Percentiles rank a stretch among this genome's conserved stretches.
Evolutionary conservation across 2,113 vertebrate species (phyloP).

Genomic region (Campylomormyrus numenius): DNA sequence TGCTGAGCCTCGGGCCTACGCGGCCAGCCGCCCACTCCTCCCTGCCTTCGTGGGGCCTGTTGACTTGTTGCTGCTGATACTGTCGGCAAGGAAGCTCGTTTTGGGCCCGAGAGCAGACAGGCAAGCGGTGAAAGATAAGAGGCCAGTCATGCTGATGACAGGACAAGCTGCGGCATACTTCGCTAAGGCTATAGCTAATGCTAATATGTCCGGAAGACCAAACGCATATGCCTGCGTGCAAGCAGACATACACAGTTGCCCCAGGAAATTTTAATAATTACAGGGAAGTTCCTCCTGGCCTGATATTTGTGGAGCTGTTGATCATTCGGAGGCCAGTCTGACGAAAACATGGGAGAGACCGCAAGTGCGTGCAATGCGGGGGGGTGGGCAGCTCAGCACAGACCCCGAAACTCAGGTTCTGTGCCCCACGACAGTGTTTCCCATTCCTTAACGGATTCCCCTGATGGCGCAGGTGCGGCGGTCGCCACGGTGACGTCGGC

Average conservation of each 20-base stretch:
- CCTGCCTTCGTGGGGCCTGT: not conserved
- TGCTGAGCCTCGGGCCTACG: not conserved
- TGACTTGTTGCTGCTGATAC: not conserved
- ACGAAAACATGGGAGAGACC: not conserved
- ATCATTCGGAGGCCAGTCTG: not conserved
- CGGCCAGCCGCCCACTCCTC: not conserved
- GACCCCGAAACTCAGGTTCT: not conserved
- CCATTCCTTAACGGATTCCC: not conserved
- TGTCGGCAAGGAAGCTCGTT: not conserved
- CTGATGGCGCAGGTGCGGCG: not conserved
- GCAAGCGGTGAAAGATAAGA: not conserved
- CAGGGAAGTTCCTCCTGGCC: not conserved
- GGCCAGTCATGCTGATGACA: not conserved
- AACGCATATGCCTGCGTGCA: not conserved
- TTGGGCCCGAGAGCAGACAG: not conserved
- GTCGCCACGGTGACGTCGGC: not conserved
- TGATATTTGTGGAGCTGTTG: not conserved
- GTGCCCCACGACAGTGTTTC: not conserved
- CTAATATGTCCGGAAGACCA: not conserved
- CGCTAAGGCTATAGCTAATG: not conserved
- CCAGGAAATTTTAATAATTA: not conserved
- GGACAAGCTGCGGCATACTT: not conserved
- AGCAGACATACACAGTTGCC: not conserved
- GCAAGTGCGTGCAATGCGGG: not conserved
- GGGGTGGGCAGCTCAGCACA: not conserved